Evolutionary conservation across 2,888 invertebrate genomes (phyloP), one percentile per base, ranked within the genome.

Genomic region (Melinaea menophilus): DNA sequence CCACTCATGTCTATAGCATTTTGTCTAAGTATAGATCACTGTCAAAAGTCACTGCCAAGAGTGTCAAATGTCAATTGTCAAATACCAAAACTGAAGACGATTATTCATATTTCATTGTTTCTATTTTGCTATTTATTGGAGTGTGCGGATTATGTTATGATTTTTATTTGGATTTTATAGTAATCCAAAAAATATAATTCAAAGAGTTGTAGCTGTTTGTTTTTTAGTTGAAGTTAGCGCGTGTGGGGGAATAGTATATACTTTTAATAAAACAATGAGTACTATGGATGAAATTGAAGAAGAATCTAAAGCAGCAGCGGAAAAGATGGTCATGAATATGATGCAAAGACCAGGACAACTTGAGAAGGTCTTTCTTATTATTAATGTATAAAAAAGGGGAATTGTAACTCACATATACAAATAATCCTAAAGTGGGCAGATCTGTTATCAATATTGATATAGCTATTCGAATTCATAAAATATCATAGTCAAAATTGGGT

Each of bases 291-390:
- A 94, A 82, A 90, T 96, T 69, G 96, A 97, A 79, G 93, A 94
- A 64, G 94, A 95, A 77, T 95, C 96, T 0, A 95, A 94, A 76
- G 92, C 92, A 35, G 94, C 95, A 7, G 96, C 96, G 0, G 93
- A 95, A 56, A 95, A 95, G 77, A 95, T 96, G 87, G 96, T 98
- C 4, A 95, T 96, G 77, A 98, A 96, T 79, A 95, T 98, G 93
- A 93, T 98, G 75, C 98, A 98, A 86, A 93, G 97, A 60, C 98
- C 99, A 0, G 99, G 98, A 12, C 99, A 99, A 79, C 86, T 99
- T 66, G 99, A 99, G 81, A 99, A 97, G 89, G 94, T 94, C 41
- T 5, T 46, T 51, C 9, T 55, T 11, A 37, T 11, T 35, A 31
- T 22, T 46, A 33, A 48, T 48, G 34, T 31, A 11, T 47, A 35